A percentile compares a stretch with the other conserved stretches of the same genome.
Conservation (phyloP, 2,797 vertebrate genomes). For the Dryobates pubescens region DNA sequence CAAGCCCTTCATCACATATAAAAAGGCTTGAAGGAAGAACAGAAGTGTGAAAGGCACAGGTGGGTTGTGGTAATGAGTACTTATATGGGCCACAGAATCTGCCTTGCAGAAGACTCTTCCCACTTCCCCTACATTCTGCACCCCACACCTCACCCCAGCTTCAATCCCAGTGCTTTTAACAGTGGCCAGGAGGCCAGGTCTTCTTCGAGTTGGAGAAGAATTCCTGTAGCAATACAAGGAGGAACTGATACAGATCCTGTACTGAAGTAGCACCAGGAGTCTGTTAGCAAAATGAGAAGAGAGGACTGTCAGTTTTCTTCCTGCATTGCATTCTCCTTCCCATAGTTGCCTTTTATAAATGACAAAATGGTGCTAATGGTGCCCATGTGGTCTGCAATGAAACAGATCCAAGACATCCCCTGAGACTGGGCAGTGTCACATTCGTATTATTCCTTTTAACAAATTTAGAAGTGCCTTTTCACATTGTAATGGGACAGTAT, state of each 20-base stretch:
- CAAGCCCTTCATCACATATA: neutral
- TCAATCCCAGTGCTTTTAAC: neutral
- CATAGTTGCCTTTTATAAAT: neutral
- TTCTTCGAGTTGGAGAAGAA: neutral
- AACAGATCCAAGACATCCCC: neutral
- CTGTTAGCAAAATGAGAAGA: neutral
- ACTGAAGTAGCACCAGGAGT: neutral
- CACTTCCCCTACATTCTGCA: neutral
- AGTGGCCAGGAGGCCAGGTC: neutral
- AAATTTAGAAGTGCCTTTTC: neutral
- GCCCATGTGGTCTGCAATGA: accelerated
- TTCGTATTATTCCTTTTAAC: neutral
- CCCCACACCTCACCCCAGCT: too few relatives aligned
- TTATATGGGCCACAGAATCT: neutral
- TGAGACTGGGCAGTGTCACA: neutral
- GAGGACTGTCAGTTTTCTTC: neutral
- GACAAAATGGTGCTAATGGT: neutral
- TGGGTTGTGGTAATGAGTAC: neutral
- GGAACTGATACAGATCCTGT: neutral
- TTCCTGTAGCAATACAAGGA: neutral
- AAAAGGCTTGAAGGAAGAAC: neutral
- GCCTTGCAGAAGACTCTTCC: neutral
- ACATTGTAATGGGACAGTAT: neutral
- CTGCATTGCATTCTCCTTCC: neutral
- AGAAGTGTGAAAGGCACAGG: neutral